Evolutionary conservation across 2,888 invertebrate species (phyloP), one percentile per base, ranked within the genome.

Genomic region (Drosophila suboccidentalis): DNA sequence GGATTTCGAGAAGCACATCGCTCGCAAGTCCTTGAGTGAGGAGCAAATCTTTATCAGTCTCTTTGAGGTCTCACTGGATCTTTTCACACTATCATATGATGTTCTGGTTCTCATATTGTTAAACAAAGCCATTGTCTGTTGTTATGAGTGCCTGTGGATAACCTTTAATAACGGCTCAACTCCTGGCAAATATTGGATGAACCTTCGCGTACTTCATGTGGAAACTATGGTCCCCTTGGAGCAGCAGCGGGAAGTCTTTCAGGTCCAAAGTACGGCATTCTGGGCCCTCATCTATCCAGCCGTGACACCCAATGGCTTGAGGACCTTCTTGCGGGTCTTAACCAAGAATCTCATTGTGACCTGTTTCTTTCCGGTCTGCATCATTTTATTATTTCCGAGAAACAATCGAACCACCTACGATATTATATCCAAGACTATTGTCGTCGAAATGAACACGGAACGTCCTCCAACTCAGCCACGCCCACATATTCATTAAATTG

Each of bases 321-420:
- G 95, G 59, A 96, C 98, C 0, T 92, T 97, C 39, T 91, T 95
- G 34, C 94, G 98, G 68, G 96, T 98, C 0, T 92, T 97, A 4
- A 94, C 97, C 76, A 98, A 98, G 92, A 98, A 98, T 92, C 94
- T 97, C 79, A 95, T 97, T n/a, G 94, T 97, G 82, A 96, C 97
- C 0, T 94, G 98, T 50, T 94, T 98, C 68, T 96, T 98, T 91
- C 98, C 98, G 0, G 94, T 97, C 59, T 97, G 96, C 91, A 95
- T 97, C 80, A 95, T 96, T 1, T 93, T 97, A 58, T 95, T 97
- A 85, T 87, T 91, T 43, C 97, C 97, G 67, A 94, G 95, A 94
- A 95, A 96, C 90, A 97, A 97, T 91, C 95, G 98, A 67, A 97
- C 97, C 0, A 96, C 96, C 1, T 98, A 98, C 91, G 98, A 98